Conservation (phyloP, 2,888 invertebrate genomes). For the Xanthia icteritia region DNA sequence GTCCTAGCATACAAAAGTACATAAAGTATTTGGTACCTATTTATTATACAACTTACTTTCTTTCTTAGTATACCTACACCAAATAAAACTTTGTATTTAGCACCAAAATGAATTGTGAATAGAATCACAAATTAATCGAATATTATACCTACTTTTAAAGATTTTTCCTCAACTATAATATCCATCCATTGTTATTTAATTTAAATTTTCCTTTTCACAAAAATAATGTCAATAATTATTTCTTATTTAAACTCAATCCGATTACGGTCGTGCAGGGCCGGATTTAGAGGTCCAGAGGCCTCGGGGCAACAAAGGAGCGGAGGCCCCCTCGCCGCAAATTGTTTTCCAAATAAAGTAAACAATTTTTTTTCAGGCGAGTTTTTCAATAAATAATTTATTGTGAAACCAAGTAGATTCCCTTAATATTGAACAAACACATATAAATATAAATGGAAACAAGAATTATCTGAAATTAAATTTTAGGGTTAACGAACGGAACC, state of each 20-base stretch:
- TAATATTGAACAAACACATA: no score
- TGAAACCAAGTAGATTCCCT: no score
- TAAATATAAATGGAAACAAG: no score
- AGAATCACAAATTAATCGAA: not conserved
- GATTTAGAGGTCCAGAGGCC: no score
- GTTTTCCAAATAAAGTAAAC: no score
- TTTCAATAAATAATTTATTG: no score
- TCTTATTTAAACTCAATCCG: not conserved
- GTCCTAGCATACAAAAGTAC: not conserved
- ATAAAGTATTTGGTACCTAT: not conserved
- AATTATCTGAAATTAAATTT: no score
- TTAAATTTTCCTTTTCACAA: not conserved
- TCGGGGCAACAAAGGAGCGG: no score
- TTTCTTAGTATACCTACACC: not conserved
- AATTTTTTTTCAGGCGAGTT: no score
- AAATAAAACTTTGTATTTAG: constrained; percentile 1
- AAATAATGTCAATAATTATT: constrained; percentile 2
- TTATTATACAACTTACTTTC: not conserved
- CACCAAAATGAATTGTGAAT: constrained; percentile 7
- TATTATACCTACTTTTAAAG: not conserved
- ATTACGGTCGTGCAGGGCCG: not conserved
- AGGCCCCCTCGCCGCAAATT: no score
- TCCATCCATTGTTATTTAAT: not conserved
- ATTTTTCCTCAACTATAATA: not conserved
- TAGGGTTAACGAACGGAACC: no score